Evolutionary conservation across 2,888 invertebrate species (phyloP).

Genomic region (Leucoptera coffeella): DNA sequence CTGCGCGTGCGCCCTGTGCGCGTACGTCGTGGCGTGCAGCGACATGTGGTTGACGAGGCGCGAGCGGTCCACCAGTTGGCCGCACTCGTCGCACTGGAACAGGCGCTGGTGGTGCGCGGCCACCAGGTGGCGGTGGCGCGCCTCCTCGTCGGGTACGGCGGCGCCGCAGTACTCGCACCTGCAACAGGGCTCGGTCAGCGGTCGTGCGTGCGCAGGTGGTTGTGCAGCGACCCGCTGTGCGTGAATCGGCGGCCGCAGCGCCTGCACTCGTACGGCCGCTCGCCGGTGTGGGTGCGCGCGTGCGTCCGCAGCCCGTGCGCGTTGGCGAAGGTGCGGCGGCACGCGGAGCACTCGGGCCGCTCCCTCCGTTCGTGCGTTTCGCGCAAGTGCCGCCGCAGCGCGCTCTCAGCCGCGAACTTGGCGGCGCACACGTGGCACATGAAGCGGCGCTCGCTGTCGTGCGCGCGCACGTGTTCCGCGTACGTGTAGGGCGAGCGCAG

Average conservation of each 20-base stretch:
- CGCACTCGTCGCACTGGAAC: constrained; percentile 34
- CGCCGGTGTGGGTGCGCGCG: too few species aligned
- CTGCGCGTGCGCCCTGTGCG: constrained; percentile 1
- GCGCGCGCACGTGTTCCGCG: constrained; percentile 57
- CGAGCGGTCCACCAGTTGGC: constrained; percentile 18
- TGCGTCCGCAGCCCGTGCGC: constrained; percentile 38
- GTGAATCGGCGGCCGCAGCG: constrained; percentile 40
- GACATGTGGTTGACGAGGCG: constrained; percentile 29
- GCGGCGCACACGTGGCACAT: constrained; percentile 63
- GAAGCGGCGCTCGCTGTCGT: constrained; percentile 60
- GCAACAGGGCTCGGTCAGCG: constrained; percentile 7
- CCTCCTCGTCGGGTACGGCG: constrained; percentile 5
- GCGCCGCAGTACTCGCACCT: constrained; percentile 12
- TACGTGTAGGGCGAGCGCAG: constrained; percentile 58
- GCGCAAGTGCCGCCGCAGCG: constrained; percentile 54
- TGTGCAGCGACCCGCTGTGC: constrained; percentile 33
- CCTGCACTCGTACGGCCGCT: constrained; percentile 40
- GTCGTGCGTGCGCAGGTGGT: constrained; percentile 43
- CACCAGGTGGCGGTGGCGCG: constrained; percentile 16
- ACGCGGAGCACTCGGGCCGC: constrained; percentile 50
- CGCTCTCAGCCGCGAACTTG: constrained; percentile 60
- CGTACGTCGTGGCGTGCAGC: constrained; percentile 17
- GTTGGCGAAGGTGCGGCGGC: constrained; percentile 43
- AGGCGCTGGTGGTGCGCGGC: constrained; percentile 17
- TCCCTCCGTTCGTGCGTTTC: constrained; percentile 59